phyloP scores from a whole-genome alignment of 1,140 invertebrate species.

The Drosophila azteca region DNA sequence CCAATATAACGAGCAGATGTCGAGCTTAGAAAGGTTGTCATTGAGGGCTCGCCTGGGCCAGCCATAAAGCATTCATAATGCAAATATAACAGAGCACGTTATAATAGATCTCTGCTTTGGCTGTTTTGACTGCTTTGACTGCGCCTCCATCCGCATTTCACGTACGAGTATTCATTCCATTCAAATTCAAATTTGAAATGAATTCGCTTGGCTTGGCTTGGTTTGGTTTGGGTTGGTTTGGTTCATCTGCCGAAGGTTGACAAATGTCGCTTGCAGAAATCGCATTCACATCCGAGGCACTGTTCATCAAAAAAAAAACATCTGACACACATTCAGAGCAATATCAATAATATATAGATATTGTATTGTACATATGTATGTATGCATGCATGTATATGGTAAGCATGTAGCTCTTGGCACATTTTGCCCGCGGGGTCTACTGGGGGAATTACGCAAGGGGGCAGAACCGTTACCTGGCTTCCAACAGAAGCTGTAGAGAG shows the following conservation, averaged over 20 bases:
- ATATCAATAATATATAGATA: constrained; percentile 8
- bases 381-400: too few species aligned
- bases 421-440: not conserved
- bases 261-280: constrained; percentile 23
- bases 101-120: constrained; percentile 37
- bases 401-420: too few species aligned
- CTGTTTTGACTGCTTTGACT: constrained; percentile 23
- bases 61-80: constrained; percentile 18
- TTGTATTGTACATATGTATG: not conserved
- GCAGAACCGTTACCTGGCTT: too few species aligned
- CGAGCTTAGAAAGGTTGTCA: constrained; percentile 39
- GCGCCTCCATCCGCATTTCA: constrained; percentile 50
- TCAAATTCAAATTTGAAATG: constrained; percentile 29
- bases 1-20: not conserved
- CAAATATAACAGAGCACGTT: constrained; percentile 42
- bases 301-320: not conserved
- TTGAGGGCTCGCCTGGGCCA: too few species aligned
- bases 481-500: too few species aligned
- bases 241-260: constrained; percentile 23
- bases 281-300: not conserved
- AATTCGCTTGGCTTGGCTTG: not conserved
- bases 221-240: not conserved
- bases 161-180: constrained; percentile 37
- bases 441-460: too few species aligned
- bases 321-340: constrained; percentile 1